phyloP scores from a whole-genome alignment of 1,140 invertebrate species.

The Caenorhabditis inopinata region DNA sequence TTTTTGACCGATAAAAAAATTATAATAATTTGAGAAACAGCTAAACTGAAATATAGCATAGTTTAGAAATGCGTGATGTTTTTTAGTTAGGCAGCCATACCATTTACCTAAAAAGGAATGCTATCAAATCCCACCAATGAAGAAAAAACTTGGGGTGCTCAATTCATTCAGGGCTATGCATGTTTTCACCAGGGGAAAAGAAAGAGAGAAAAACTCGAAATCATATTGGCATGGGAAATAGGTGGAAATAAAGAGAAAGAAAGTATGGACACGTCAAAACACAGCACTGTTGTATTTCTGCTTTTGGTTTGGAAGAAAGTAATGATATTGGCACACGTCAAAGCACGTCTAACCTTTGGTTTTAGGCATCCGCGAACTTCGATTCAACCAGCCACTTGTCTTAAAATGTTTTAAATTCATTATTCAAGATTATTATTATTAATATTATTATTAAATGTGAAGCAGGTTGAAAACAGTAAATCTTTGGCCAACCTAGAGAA shows the following conservation, averaged over 20 bases:
- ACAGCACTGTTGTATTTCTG: slow-evolving; percentile 22
- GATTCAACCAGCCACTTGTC: slow-evolving; percentile 31
- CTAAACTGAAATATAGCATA: slow-evolving; percentile 18
- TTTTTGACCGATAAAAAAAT: neutral
- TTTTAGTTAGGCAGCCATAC: slow-evolving; percentile 30
- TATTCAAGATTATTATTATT: too few relatives aligned
- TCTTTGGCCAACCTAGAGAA: neutral
- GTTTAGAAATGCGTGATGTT: neutral
- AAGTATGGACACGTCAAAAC: slow-evolving; percentile 32
- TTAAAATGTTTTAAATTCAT: neutral
- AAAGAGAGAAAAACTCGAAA: slow-evolving; percentile 5
- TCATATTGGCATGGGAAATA: slow-evolving; percentile 25
- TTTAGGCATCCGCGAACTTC: slow-evolving; percentile 18
- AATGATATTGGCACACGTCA: slow-evolving; percentile 30
- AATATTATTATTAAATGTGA: slow-evolving; percentile 25
- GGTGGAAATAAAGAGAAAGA: slow-evolving; percentile 27
- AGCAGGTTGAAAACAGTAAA: neutral
- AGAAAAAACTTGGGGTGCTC: slow-evolving; percentile 4
- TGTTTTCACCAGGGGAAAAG: slow-evolving; percentile 22
- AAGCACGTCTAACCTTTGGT: slow-evolving; percentile 28
- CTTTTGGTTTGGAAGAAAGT: slow-evolving; percentile 21
- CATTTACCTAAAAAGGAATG: slow-evolving; percentile 14
- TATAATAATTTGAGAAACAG: neutral
- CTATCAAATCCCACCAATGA: neutral
- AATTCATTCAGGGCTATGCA: slow-evolving; percentile 21